Conservation (phyloP, 1,140 invertebrate species). For the Drosophila aff. region DNA sequence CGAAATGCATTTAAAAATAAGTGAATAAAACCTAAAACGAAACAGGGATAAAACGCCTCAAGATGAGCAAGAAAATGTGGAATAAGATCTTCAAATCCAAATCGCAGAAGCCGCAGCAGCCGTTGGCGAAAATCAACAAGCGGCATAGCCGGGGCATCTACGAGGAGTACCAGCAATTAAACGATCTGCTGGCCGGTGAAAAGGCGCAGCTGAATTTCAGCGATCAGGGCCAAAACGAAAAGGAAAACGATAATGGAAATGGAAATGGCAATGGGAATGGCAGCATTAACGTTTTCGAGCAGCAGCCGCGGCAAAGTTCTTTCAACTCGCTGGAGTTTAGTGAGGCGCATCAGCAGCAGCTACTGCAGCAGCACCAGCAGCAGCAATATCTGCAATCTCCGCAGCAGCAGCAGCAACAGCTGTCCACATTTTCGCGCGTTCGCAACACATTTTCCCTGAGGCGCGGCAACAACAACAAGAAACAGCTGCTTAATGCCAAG, state of each 20-base stretch:
- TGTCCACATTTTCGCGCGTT: conserved; percentile 83
- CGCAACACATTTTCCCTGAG: conserved; percentile 76
- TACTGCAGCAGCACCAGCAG: conserved; percentile 7
- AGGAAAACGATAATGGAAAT: conserved; percentile 62
- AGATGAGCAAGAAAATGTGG: conserved; percentile 84
- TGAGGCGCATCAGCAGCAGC: conserved; percentile 63
- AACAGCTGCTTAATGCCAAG: conserved; percentile 56
- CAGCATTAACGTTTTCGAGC: conserved; percentile 70
- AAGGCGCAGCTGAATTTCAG: conserved; percentile 30
- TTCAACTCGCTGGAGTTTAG: conserved; percentile 71
- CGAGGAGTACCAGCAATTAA: conserved; percentile 80
- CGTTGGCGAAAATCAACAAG: conserved; percentile 71
- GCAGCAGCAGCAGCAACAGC: conserved; percentile 56
- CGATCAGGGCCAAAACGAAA: conserved; percentile 43
- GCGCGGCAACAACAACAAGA: conserved; percentile 52
- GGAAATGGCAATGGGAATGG: conserved; percentile 34
- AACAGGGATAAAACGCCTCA: conserved; percentile 14
- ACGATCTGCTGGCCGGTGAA: conserved; percentile 58
- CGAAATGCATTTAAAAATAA: conserved; percentile 50
- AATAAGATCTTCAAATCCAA: conserved; percentile 84
- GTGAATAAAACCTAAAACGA: conserved; percentile 14
- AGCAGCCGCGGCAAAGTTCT: conserved; percentile 71
- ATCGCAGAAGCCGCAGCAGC: conserved; percentile 62
- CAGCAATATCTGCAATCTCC: conserved; percentile 7
- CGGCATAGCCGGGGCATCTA: conserved; percentile 76